Conservation (phyloP, 2,888 invertebrate species). For the Orchesella flavescens region DNA sequence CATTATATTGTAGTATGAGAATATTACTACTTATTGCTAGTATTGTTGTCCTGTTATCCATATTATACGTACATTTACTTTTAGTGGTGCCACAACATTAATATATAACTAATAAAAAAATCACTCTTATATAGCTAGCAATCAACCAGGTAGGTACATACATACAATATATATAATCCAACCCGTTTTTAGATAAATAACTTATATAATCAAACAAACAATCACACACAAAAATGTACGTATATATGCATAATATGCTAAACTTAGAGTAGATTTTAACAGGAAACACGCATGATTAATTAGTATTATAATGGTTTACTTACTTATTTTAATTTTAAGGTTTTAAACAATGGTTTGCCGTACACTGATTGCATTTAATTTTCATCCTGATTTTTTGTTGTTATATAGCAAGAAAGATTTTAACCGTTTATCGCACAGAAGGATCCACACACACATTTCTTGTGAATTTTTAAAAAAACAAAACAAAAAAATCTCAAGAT, state of each 20-base stretch:
- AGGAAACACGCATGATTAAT: background rate
- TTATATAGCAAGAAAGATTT: background rate
- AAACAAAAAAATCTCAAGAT: background rate
- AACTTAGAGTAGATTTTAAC: background rate
- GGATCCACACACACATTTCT: background rate
- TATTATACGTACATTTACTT: slow-evolving; percentile 59
- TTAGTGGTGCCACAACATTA: slow-evolving; percentile 53
- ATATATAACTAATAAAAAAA: slow-evolving; percentile 3
- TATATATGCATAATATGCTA: background rate
- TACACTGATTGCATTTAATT: too few species aligned
- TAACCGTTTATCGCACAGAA: background rate
- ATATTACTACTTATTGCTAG: background rate
- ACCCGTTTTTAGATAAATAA: too few species aligned
- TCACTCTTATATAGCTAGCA: background rate
- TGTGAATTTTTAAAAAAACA: background rate
- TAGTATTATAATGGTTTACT: too few species aligned
- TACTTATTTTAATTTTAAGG: too few species aligned
- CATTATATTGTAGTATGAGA: background rate
- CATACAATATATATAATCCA: too few species aligned
- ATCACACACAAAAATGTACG: background rate
- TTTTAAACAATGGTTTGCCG: too few species aligned
- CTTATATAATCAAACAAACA: background rate
- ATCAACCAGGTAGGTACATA: too few species aligned
- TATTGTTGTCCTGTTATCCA: slow-evolving; percentile 15
- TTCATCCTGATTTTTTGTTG: background rate